phyloP scores from a whole-genome alignment of 2,113 vertebrate genomes.

The Antidorcas marsupialis region DNA sequence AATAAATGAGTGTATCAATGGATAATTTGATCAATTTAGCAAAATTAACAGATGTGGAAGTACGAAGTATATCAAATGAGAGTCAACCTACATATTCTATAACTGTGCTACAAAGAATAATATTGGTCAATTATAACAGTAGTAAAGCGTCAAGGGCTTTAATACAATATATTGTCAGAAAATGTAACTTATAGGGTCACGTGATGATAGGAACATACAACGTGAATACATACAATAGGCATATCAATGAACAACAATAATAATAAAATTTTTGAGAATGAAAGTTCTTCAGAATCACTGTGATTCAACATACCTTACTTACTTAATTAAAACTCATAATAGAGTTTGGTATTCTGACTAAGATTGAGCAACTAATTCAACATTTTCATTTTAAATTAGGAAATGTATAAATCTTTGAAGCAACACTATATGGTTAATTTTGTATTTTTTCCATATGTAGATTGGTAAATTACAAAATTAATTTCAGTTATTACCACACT shows the following conservation, averaged over 20 bases:
- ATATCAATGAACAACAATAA: neutral
- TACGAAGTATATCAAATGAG: neutral
- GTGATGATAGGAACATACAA: neutral
- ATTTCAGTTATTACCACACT: neutral
- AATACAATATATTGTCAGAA: neutral
- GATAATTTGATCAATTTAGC: neutral
- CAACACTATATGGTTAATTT: neutral
- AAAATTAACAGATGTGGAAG: neutral
- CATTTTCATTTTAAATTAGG: neutral
- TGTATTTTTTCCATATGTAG: neutral
- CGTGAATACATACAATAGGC: neutral
- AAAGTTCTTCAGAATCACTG: neutral
- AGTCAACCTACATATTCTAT: neutral
- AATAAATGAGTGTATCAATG: neutral
- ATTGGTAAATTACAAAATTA: neutral
- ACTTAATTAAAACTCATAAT: neutral
- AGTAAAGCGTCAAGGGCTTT: neutral
- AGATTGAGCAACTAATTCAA: neutral
- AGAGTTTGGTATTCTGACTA: neutral
- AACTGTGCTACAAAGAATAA: neutral
- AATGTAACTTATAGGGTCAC: neutral
- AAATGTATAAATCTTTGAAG: neutral
- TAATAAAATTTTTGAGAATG: neutral
- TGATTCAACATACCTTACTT: neutral
- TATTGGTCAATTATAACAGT: neutral